A percentile compares a stretch with the other conserved stretches of the same genome.
Evolutionary conservation across 2,888 invertebrate species (phyloP).

Genomic region (Allophyes oxyacanthae): DNA sequence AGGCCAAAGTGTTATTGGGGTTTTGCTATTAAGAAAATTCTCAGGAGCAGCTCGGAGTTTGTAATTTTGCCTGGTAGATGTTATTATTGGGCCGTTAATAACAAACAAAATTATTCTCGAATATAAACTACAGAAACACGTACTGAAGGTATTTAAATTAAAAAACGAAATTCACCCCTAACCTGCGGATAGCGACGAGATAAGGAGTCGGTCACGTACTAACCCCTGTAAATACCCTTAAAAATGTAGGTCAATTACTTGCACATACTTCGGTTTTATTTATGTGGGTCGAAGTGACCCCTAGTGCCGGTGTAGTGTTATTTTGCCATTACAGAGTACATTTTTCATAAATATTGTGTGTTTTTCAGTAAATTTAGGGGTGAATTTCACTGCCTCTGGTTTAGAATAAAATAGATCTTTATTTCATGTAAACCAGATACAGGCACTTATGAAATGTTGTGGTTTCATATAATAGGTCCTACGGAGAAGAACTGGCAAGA

Average conservation of each 20-base stretch:
- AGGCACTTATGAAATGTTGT: too few species aligned
- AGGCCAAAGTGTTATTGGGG: too few species aligned
- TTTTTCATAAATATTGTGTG: slow-evolving; percentile 29
- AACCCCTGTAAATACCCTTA: slow-evolving; percentile 34
- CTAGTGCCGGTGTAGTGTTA: slow-evolving; percentile 31
- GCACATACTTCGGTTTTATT: slow-evolving; percentile 53
- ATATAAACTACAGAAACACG: slow-evolving; percentile 8
- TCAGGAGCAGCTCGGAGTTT: too few species aligned
- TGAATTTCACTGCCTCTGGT: too few species aligned
- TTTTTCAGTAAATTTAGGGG: too few species aligned
- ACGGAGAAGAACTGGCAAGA: too few species aligned
- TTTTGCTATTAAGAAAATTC: too few species aligned
- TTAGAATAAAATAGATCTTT: too few species aligned
- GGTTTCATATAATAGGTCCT: too few species aligned
- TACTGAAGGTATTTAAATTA: slow-evolving; percentile 37
- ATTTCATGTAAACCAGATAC: too few species aligned
- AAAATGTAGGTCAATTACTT: slow-evolving; percentile 55
- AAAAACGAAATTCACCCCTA: slow-evolving; percentile 12
- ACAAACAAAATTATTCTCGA: not conserved
- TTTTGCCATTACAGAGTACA: slow-evolving; percentile 32
- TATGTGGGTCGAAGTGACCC: slow-evolving; percentile 45
- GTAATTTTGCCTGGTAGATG: too few species aligned
- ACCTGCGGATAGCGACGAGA: slow-evolving; percentile 23
- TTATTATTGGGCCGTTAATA: too few species aligned
- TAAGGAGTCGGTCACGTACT: slow-evolving; percentile 42